Base-by-base conservation (phyloP, 2,888 invertebrate genomes). In the Callinectes sapidus region DNA sequence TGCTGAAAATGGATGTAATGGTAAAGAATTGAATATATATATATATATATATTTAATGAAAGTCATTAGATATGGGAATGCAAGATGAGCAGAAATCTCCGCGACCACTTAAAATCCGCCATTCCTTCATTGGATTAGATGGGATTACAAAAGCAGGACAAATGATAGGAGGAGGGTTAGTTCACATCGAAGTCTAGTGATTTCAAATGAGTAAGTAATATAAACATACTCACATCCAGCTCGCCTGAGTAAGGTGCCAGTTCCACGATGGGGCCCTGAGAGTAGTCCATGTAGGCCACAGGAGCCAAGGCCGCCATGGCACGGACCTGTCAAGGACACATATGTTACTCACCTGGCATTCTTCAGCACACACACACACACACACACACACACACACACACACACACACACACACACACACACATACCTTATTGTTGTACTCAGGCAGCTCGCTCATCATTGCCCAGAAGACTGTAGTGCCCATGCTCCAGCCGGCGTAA, bases 401-500 rank as follows among this genome's bases (percentile, higher is more conserved):
- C 81, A 81, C 81, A 32, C 32, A 55, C 89, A 16, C 89, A 66
- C 71, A 35, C 71, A 39, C 93, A 94, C 85, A n/a, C 71, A 18
- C 42, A 10, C 93, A 94, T 71, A 95, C 95, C 92, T 95, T 95
- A 13, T 94, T 93, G 91, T 95, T 95, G 90, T 95, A 95, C 91
- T 95, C 95, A 3, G 95, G 95, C 35, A 94, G 94, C 39, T 94
- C 94, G 16, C 94, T 93, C 91, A 95, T 94, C 95, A 95, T 95
- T 39, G 95, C 95, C 94, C 95, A 95, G 93, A 95, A 95, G 93
- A 94, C 94, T 23, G 95, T 95, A 0, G 95, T 94, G 61, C 96
- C 99, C 97, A 99, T 98, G 0, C 98, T 98, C 96, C 99, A 98
- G 0, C 99, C 99, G 81, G 98, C 96, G 95, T 98, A 99, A 95